Percentiles rank a stretch among this genome's conserved stretches.
Evolutionary conservation across 2,888 invertebrate genomes (phyloP).

Genomic region (Aelia acuminata): DNA sequence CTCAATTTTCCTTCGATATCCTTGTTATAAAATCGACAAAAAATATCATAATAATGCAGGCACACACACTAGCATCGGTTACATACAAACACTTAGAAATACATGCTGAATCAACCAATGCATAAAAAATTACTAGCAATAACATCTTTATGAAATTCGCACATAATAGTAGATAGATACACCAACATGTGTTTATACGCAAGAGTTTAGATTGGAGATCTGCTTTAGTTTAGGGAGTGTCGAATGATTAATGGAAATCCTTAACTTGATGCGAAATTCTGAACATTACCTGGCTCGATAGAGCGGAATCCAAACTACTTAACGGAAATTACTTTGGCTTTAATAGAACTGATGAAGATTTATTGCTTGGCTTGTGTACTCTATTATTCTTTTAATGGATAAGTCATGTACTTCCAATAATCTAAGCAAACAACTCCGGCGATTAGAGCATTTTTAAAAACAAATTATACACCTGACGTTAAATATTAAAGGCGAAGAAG

Average conservation of each 20-base stretch:
- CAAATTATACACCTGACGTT: no score
- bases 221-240: background rate
- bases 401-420: background rate
- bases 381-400: slow-evolving; percentile 2
- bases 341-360: slow-evolving; percentile 27
- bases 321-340: slow-evolving; percentile 26
- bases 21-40: no score
- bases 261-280: background rate
- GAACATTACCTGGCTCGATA: background rate
- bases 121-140: background rate
- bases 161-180: background rate
- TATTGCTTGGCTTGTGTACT: background rate
- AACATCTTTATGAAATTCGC: background rate
- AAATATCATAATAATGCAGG: no score
- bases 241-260: slow-evolving; percentile 2
- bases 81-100: no score
- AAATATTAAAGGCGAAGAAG: no score
- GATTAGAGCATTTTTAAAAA: background rate
- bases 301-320: slow-evolving; percentile 1
- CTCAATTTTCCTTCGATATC: no score
- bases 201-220: background rate
- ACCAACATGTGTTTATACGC: background rate
- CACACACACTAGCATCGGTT: no score
- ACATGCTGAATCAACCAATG: background rate
- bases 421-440: background rate